Base-by-base conservation (phyloP, 2,888 invertebrate genomes). In the Nebria salina region DNA sequence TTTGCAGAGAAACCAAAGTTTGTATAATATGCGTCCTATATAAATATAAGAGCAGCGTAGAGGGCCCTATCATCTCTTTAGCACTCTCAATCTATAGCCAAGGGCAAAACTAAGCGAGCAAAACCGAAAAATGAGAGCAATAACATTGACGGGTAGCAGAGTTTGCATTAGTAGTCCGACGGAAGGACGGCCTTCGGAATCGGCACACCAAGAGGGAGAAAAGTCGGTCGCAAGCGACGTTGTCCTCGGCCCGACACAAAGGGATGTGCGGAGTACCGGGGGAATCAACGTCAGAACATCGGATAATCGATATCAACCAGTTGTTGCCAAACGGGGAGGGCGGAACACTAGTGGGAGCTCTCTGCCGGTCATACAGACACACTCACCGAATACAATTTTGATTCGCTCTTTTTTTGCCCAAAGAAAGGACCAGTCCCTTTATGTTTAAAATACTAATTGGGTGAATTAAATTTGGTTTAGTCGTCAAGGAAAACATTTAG, bases 251-350 rank as follows among this genome's bases (percentile, higher is more conserved):
- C 54, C 54, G 13, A 54, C 54, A 54, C 54, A 11, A 54, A 54
- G 54, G 54, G 54, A 11, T 54, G 7, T 54, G 54, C 54, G 54
- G 54, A 54, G 54, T 54, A 54, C 54, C 7, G 54, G 54, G 54
- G 54, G 13, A 8, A 54, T 8, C 54, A 54, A 54, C 54, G 54
- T 54, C 54, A 54, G 54, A 54, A 54, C 54, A 54, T 54, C 54
- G 54, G 54, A 54, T 54, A 54, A 54, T 54, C 54, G 54, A 54
- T 54, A 54, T 54, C 54, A 54, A 54, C 54, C 54, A 54, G 54
- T 54, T 54, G 54, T 54, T 54, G 54, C 54, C 54, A 54, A 54
- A 13, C 54, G 54, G 54, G 54, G 13, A 54, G 7, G 54, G 8
- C 11, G 54, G 54, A 7, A 11, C 54, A 7, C 34, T 34, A 5